Conservation (phyloP, 2,113 vertebrate species). For the Salvelinus namaycush region DNA sequence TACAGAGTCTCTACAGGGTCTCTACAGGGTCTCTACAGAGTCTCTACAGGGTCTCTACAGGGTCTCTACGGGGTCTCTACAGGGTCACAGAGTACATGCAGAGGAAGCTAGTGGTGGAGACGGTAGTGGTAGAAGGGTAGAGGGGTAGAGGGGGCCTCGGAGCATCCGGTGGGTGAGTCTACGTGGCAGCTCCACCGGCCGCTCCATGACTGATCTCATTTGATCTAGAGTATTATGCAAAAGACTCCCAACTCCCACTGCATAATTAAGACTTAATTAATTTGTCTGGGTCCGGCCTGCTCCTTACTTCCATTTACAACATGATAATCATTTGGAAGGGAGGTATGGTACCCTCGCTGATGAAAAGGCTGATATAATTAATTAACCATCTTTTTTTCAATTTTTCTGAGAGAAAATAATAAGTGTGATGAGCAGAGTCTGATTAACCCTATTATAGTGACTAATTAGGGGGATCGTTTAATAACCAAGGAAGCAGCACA, state of each 20-base stretch:
- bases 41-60: too few relatives aligned
- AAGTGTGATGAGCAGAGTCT: conserved; percentile 88
- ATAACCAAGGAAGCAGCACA: conserved; percentile 85
- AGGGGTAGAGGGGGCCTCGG: conserved; percentile 70
- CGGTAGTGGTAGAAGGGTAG: conserved; percentile 59
- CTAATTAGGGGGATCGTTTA: conserved; percentile 94
- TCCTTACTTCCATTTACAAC: conserved; percentile 92
- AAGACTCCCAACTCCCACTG: conserved; percentile 80
- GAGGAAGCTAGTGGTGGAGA: conserved; percentile 24
- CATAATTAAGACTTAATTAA: conserved; percentile 91
- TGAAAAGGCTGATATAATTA: conserved; percentile 89
- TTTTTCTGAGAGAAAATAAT: conserved; percentile 83
- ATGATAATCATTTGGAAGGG: conserved; percentile 88
- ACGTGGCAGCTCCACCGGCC: conserved; percentile 59
- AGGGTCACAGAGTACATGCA: too few relatives aligned
- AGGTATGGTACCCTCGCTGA: conserved; percentile 71
- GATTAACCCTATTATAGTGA: conserved; percentile 86
- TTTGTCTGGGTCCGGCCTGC: conserved; percentile 85
- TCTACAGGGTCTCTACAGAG: too few relatives aligned
- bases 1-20: too few relatives aligned
- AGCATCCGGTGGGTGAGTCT: conserved; percentile 70
- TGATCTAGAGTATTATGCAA: conserved; percentile 84
- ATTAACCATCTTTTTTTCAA: conserved; percentile 89
- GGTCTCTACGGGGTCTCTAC: too few relatives aligned
- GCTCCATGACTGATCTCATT: conserved; percentile 74